Conservation (phyloP, 2,113 vertebrate species). For the Macaca mulatta region DNA sequence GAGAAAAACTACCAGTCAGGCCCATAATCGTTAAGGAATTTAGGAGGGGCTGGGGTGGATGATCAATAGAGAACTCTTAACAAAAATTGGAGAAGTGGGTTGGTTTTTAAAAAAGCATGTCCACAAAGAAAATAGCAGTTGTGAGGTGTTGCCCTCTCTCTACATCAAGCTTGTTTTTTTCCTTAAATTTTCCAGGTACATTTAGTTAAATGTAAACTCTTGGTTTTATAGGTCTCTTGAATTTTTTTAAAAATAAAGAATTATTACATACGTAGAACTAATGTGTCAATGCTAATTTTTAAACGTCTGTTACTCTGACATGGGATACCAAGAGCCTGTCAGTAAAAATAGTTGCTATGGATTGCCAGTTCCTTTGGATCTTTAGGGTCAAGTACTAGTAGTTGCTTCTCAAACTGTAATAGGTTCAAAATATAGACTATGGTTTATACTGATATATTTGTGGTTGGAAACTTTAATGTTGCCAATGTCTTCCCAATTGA, state of each 20-base stretch:
- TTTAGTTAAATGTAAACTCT: neutral
- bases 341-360: neutral
- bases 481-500: constrained; percentile 63
- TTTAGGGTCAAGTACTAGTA: neutral
- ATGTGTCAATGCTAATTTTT: constrained; percentile 36
- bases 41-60: no score
- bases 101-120: neutral
- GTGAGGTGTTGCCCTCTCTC: neutral
- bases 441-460: constrained; percentile 53
- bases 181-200: fast-evolving
- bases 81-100: neutral
- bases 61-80: neutral
- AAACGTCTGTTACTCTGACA: neutral
- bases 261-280: neutral
- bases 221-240: neutral
- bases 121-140: neutral
- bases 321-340: neutral
- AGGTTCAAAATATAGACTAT: constrained; percentile 52
- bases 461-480: constrained; percentile 72
- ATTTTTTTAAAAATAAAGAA: constrained; percentile 10
- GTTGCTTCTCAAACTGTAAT: constrained; percentile 62
- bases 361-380: neutral
- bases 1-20: neutral
- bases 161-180: neutral
- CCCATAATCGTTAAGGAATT: neutral